Percentiles rank a stretch among this genome's conserved stretches.
These are phyloP conservation scores for Myripristis jacobus DNA, from an alignment of 2,797 vertebrate species.

Conservation along the genomic window DNA sequence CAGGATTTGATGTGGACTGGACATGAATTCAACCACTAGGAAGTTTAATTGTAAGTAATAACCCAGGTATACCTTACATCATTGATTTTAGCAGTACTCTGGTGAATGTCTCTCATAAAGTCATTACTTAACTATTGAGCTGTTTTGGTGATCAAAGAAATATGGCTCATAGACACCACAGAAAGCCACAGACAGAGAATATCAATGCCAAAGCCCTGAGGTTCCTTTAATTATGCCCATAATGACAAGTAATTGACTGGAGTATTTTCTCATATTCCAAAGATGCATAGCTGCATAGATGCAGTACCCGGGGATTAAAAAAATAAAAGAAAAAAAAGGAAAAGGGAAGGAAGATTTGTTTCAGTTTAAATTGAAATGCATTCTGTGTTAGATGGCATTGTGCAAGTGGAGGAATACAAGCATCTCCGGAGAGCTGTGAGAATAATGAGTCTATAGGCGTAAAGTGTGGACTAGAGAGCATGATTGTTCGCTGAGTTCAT, in stretches of 20 bases:
- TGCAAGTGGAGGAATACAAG: not conserved
- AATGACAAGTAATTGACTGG: not conserved
- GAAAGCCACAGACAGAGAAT: not conserved
- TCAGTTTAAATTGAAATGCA: slow-evolving; percentile 3
- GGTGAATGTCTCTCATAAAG: not conserved
- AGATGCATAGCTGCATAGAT: no score
- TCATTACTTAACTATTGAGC: no score
- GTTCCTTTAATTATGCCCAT: not conserved
- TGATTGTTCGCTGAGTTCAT: slow-evolving; percentile 1
- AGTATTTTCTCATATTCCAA: not conserved
- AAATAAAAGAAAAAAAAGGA: not conserved
- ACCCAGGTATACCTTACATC: not conserved
- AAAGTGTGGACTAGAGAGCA: not conserved
- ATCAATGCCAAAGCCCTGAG: not conserved
- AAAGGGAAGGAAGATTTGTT: not conserved
- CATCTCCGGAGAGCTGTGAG: not conserved
- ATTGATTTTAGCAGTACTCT: not conserved
- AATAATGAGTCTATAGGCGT: slow-evolving; percentile 2
- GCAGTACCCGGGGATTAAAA: not conserved
- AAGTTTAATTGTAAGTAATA: no score
- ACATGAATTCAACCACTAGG: not conserved
- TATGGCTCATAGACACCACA: no score
- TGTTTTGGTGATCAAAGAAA: no score
- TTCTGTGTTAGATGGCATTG: not conserved
- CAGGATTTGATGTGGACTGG: not conserved